Conservation (phyloP, 2,797 vertebrate species). For the Chloroceryle inda region DNA sequence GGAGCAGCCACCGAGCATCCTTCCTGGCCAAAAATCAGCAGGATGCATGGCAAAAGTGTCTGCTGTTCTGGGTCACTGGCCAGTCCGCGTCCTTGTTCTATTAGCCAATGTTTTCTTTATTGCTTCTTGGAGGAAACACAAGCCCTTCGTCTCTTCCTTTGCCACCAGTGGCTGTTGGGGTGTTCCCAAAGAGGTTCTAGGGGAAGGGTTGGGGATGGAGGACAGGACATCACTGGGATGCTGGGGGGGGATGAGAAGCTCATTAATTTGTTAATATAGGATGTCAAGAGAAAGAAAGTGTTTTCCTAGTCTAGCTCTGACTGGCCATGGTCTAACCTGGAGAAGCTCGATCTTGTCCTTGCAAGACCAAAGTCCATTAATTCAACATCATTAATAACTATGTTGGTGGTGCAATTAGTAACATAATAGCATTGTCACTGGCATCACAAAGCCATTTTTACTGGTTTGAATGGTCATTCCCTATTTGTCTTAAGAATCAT, state of each 20-base stretch:
- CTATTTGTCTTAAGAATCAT: not conserved
- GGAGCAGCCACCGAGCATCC: rapidly evolving
- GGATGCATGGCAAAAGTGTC: not conserved
- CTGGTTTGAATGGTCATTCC: not conserved
- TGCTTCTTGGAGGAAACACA: not conserved
- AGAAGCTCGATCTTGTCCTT: not conserved
- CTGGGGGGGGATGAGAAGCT: not conserved
- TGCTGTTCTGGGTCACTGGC: rapidly evolving
- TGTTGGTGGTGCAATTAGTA: not conserved
- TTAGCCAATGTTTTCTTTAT: not conserved
- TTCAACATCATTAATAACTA: not conserved
- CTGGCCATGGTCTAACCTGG: rapidly evolving
- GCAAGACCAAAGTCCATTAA: not conserved
- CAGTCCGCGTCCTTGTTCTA: rapidly evolving
- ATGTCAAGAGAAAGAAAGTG: not conserved
- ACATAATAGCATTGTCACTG: not conserved
- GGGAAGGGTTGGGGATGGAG: not conserved
- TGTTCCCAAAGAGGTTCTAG: not conserved
- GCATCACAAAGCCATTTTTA: not conserved
- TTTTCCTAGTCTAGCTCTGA: not conserved
- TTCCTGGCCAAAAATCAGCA: not conserved
- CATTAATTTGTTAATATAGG: not conserved
- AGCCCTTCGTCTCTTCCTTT: not conserved
- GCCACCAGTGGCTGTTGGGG: rapidly evolving
- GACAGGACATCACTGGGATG: not conserved